Evolutionary conservation across 2,113 vertebrate species (phyloP), one percentile per base, ranked within the genome.

Genomic region (Dendropsophus ebraccatus): DNA sequence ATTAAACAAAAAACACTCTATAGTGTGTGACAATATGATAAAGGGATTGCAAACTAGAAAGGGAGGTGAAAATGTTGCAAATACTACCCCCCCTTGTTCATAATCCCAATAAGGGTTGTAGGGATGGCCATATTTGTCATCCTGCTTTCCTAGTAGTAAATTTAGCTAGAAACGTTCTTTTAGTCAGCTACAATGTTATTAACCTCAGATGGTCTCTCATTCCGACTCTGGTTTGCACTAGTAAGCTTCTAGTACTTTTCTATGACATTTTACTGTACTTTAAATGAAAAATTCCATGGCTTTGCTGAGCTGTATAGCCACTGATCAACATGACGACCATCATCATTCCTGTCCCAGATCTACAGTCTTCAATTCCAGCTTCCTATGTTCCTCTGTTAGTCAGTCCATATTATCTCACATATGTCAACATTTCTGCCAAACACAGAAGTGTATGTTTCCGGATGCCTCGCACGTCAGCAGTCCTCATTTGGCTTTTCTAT

Each of bases 281-380:
- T 13, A 28, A 25, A 28, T 65, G 12, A 16, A 19, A 19, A 35
- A 35, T 35, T n/a, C n/a, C n/a, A n/a, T n/a, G n/a, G n/a, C n/a
- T 67, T 23, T 41, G 2, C 35, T 10, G 69, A 21, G 69, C 69
- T 37, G 30, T 37, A 35, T 6, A 19, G 9, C 28, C 32, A 21
- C 35, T 4, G 69, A 23, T 9, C 35, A n/a, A 45, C 2, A 45
- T n/a, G 37, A 45, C 10, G 21, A n/a, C 17, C 37, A 4, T 45
- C 70, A 73, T 45, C 37, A 73, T 45, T 45, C 23, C 70, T n/a
- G 30, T n/a, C 70, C 70, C 37, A 45, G 21, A 73, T 73, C 47
- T 77, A 25, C 25, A 37, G 4, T 32, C 50, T 30, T 30, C 25
- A 17, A 16, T 32, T 79, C 17, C 52, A 5, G 30, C 37, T 67